A percentile compares a stretch with the other conserved stretches of the same genome.
phyloP scores from a whole-genome alignment of 2,113 vertebrate species.

The Hippocampus mohnikei region DNA sequence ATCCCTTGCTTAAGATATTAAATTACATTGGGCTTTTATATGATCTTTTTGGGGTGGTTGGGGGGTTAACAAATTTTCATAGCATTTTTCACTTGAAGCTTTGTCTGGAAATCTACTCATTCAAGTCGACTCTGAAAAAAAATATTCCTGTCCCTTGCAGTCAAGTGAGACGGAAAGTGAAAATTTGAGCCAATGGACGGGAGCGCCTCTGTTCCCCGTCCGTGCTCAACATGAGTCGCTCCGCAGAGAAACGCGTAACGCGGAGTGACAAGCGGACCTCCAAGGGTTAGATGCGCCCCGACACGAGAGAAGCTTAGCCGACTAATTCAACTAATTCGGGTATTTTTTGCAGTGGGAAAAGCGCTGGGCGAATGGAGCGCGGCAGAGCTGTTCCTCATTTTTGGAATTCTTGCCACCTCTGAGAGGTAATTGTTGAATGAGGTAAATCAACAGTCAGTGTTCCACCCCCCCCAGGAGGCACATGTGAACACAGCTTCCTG shows the following conservation, averaged over 20 bases:
- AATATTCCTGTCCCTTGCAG: too few species aligned
- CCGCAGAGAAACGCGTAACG: constrained; percentile 19
- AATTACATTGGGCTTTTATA: too few species aligned
- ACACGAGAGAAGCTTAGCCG: constrained; percentile 42
- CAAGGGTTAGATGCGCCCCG: constrained; percentile 32
- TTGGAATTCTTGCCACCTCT: constrained; percentile 63
- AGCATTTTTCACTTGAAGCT: too few species aligned
- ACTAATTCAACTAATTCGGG: constrained; percentile 53
- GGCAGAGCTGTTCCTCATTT: constrained; percentile 57
- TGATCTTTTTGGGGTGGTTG: too few species aligned
- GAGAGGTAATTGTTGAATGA: constrained; percentile 56
- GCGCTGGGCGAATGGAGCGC: constrained; percentile 27
- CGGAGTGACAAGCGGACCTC: constrained; percentile 31
- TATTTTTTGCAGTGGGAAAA: constrained; percentile 57
- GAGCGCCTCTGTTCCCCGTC: not conserved
- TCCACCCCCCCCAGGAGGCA: constrained; percentile 37
- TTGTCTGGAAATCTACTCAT: too few species aligned
- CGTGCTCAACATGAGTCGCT: constrained; percentile 3
- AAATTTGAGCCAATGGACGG: not conserved
- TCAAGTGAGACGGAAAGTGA: not conserved
- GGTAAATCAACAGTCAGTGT: constrained; percentile 54
- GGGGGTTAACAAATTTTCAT: too few species aligned
- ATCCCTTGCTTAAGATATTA: too few species aligned
- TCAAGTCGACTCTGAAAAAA: too few species aligned
- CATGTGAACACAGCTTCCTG: constrained; percentile 29